A percentile compares a stretch with the other conserved stretches of the same genome.
Evolutionary conservation across 2,113 vertebrate species (phyloP).

Genomic region (Tapirus terrestris): DNA sequence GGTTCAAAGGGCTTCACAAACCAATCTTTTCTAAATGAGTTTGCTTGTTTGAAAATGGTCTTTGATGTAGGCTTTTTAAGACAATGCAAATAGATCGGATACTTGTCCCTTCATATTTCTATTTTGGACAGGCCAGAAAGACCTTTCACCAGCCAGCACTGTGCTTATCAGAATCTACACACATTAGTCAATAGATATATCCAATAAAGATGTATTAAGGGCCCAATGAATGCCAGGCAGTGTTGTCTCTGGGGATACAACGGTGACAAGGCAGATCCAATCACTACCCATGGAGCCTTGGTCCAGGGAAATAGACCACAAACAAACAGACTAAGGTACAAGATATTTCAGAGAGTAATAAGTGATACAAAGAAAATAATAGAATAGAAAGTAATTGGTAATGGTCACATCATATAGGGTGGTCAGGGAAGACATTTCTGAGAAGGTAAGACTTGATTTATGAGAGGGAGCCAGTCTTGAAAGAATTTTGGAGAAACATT

Average conservation of each 20-base stretch:
- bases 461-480: not conserved
- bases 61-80: constrained; percentile 38
- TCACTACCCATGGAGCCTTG: not conserved
- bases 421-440: not conserved
- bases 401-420: not conserved
- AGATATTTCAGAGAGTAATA: not conserved
- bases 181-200: not conserved
- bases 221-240: not conserved
- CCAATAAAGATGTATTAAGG: not conserved
- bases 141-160: not conserved
- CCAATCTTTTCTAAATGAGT: constrained; percentile 43
- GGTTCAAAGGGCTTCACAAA: not conserved
- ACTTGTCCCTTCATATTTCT: not conserved
- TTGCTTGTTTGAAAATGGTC: constrained; percentile 19
- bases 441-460: not conserved
- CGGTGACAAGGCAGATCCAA: not conserved
- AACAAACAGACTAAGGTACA: not conserved
- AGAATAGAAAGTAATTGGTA: not conserved
- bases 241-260: not conserved
- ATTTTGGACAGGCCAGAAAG: not conserved
- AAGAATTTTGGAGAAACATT: not conserved
- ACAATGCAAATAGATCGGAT: constrained; percentile 1
- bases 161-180: not conserved
- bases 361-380: not conserved
- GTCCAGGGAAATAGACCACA: not conserved